phyloP scores from a whole-genome alignment of 2,888 invertebrate genomes.

The Tetragnatha montana region DNA sequence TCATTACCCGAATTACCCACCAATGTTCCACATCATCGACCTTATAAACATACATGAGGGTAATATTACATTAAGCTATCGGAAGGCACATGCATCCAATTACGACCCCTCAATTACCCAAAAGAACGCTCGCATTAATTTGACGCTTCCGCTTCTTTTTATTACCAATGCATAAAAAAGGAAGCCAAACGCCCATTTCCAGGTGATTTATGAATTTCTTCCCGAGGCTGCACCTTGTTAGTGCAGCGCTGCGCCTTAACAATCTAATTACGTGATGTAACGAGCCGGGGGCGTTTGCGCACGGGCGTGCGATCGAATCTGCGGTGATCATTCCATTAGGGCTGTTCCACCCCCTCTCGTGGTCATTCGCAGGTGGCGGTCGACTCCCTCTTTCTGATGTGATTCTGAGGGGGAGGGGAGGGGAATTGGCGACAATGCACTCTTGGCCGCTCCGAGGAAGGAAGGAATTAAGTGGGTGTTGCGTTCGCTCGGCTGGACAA shows the following conservation, averaged over 20 bases:
- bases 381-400: constrained; percentile 31
- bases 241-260: constrained; percentile 16
- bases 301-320: constrained; percentile 51
- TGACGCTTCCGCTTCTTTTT: neutral
- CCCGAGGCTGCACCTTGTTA: constrained; percentile 31
- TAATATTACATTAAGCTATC: neutral
- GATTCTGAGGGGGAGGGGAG: constrained; percentile 5
- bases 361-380: constrained; percentile 4
- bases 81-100: neutral
- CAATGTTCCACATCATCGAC: neutral
- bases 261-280: constrained; percentile 48
- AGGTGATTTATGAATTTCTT: constrained; percentile 28
- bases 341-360: neutral
- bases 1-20: neutral
- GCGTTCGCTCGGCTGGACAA: too few species aligned
- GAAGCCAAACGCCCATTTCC: constrained; percentile 1
- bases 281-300: constrained; percentile 13
- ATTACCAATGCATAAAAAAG: constrained; percentile 24
- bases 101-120: neutral
- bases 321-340: constrained; percentile 64
- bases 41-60: neutral
- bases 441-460: too few species aligned
- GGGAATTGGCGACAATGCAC: too few species aligned
- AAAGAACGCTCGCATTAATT: neutral
- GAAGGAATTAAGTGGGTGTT: too few species aligned